Evolutionary conservation across 2,113 vertebrate genomes (phyloP).

Genomic region (Nothoprocta perdicaria): DNA sequence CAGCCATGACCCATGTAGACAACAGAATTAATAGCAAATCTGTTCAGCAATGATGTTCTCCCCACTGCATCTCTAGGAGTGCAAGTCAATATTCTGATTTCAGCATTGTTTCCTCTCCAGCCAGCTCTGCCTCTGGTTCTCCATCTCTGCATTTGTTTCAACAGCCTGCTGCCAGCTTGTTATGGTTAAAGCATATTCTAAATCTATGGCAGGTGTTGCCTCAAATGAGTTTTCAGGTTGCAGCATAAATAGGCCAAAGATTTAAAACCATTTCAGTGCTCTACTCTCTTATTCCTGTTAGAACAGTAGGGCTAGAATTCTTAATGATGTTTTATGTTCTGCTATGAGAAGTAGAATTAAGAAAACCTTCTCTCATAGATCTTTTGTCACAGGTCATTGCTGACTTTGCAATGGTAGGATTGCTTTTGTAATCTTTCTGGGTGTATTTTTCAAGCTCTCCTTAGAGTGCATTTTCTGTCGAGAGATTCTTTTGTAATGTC

Average conservation of each 20-base stretch:
- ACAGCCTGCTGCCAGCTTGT: not conserved
- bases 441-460: not conserved
- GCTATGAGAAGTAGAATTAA: not conserved
- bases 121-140: not conserved
- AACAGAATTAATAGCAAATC: conserved; percentile 69
- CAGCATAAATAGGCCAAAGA: not conserved
- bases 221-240: not conserved
- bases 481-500: not conserved
- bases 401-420: not conserved
- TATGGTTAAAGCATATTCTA: not conserved
- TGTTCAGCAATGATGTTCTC: conserved; percentile 21
- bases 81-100: conserved; percentile 12
- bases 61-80: not conserved
- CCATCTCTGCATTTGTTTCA: not conserved
- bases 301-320: not conserved
- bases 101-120: not conserved
- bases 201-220: not conserved
- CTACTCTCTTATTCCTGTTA: not conserved
- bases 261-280: not conserved
- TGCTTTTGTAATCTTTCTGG: not conserved
- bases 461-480: not conserved
- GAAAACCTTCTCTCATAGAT: not conserved
- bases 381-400: not conserved
- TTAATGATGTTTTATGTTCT: not conserved
- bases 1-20: conserved; percentile 65